Evolutionary conservation across 2,113 vertebrate species (phyloP).

Genomic region (Sus scrofa): DNA sequence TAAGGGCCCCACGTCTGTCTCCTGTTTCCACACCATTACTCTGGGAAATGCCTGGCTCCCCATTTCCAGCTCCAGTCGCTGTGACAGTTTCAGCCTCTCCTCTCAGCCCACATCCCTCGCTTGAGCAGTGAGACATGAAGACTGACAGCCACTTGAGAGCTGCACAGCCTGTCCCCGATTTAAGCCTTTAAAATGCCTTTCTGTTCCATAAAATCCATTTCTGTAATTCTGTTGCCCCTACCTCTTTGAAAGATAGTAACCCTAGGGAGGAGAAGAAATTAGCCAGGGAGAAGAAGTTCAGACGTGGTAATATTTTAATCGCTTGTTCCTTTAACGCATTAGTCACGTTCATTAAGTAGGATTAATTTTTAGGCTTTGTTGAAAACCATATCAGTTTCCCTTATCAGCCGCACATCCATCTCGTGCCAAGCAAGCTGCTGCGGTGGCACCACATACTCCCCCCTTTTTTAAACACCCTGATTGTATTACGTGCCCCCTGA

Average conservation of each 20-base stretch:
- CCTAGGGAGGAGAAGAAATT: slow-evolving; percentile 77
- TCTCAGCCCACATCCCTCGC: slow-evolving; percentile 15
- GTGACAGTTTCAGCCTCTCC: slow-evolving; percentile 48
- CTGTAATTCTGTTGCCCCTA: background rate
- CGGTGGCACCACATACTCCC: background rate
- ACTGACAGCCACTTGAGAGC: slow-evolving; percentile 62
- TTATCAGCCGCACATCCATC: slow-evolving; percentile 47
- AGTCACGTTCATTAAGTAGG: slow-evolving; percentile 78
- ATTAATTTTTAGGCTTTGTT: slow-evolving; percentile 75
- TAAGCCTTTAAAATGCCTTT: slow-evolving; percentile 68
- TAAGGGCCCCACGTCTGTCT: background rate
- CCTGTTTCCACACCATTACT: slow-evolving; percentile 65
- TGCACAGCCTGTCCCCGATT: slow-evolving; percentile 62
- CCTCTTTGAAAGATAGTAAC: slow-evolving; percentile 62
- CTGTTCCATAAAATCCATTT: slow-evolving; percentile 58
- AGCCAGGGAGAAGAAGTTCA: slow-evolving; percentile 75
- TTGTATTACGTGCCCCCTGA: background rate
- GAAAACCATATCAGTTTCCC: slow-evolving; percentile 57
- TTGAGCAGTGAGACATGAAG: slow-evolving; percentile 63
- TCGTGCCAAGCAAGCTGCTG: background rate
- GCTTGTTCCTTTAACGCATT: slow-evolving; percentile 60
- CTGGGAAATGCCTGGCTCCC: slow-evolving; percentile 57
- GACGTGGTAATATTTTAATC: slow-evolving; percentile 75
- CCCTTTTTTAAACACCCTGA: background rate
- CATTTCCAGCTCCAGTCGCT: background rate